Conservation (phyloP, 2,888 invertebrate genomes). For the Fabriciana adippe region DNA sequence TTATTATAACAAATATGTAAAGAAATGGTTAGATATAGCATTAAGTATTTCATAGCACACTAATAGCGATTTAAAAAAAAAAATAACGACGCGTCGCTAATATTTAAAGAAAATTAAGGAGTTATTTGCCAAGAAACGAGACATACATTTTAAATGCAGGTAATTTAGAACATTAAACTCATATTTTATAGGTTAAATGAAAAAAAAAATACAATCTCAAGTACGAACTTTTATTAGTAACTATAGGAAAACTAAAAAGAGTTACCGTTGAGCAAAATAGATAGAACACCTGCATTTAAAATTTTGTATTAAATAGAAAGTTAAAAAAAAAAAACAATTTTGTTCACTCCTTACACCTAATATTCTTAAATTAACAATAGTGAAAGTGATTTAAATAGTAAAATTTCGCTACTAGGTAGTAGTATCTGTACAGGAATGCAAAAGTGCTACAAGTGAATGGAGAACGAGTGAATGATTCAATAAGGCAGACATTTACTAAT, state of each 20-base stretch:
- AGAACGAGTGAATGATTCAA: slow-evolving; percentile 15
- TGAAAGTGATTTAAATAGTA: slow-evolving; percentile 72
- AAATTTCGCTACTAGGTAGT: slow-evolving; percentile 62
- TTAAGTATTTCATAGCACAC: slow-evolving; percentile 14
- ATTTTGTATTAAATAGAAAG: slow-evolving; percentile 39
- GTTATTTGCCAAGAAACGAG: neutral
- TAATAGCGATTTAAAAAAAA: slow-evolving; percentile 4
- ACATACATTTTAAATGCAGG: slow-evolving; percentile 30
- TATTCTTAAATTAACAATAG: slow-evolving; percentile 57
- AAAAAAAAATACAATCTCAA: neutral
- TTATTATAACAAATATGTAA: slow-evolving; percentile 32
- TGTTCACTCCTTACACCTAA: slow-evolving; percentile 54
- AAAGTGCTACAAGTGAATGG: slow-evolving; percentile 49
- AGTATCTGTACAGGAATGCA: slow-evolving; percentile 63
- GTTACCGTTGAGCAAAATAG: slow-evolving; percentile 33
- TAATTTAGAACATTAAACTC: neutral
- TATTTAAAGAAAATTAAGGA: neutral
- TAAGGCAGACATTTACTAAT: slow-evolving; percentile 17
- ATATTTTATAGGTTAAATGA: neutral
- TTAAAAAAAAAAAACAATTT: slow-evolving; percentile 22
- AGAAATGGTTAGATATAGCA: slow-evolving; percentile 21
- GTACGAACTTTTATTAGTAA: neutral
- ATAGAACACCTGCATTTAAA: slow-evolving; percentile 35
- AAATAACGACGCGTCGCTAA: neutral
- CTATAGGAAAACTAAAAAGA: neutral